phyloP scores from a whole-genome alignment of 2,113 vertebrate species.

The Prionailurus viverrinus region DNA sequence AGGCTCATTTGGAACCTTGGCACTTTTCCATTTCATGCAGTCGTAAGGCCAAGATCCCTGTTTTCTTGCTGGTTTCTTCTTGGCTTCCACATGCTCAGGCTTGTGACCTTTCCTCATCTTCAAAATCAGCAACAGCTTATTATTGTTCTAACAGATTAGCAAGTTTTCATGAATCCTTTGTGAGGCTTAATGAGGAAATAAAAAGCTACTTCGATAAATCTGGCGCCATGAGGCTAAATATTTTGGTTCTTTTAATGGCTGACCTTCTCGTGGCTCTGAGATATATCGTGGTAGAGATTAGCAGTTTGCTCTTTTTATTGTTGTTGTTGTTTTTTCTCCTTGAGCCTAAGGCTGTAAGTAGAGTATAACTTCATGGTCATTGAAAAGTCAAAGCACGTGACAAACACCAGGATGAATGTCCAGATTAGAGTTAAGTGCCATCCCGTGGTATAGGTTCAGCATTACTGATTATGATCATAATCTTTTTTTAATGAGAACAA shows the following conservation, averaged over 20 bases:
- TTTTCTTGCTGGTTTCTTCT: background rate
- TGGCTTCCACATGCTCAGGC: background rate
- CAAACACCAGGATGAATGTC: background rate
- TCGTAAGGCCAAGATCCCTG: background rate
- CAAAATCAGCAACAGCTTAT: background rate
- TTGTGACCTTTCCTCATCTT: background rate
- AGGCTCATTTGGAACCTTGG: background rate
- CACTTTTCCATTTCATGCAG: background rate
- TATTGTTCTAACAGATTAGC: background rate
- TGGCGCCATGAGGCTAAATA: background rate
- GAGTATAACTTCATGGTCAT: background rate
- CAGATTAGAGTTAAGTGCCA: background rate
- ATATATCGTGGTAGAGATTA: conserved; percentile 10
- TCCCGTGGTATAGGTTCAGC: background rate
- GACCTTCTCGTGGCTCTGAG: background rate
- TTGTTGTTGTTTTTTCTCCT: background rate
- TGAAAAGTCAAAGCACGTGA: background rate
- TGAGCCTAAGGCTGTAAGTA: background rate
- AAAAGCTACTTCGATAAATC: background rate
- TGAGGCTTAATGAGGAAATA: conserved; percentile 33
- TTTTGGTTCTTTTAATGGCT: conserved; percentile 35
- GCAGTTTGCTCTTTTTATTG: background rate
- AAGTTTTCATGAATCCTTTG: conserved; percentile 43
- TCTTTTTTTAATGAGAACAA: conserved; percentile 43
- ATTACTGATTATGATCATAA: background rate